Base-by-base conservation (phyloP, 2,888 invertebrate species). In the Oxystoma pomonae region DNA sequence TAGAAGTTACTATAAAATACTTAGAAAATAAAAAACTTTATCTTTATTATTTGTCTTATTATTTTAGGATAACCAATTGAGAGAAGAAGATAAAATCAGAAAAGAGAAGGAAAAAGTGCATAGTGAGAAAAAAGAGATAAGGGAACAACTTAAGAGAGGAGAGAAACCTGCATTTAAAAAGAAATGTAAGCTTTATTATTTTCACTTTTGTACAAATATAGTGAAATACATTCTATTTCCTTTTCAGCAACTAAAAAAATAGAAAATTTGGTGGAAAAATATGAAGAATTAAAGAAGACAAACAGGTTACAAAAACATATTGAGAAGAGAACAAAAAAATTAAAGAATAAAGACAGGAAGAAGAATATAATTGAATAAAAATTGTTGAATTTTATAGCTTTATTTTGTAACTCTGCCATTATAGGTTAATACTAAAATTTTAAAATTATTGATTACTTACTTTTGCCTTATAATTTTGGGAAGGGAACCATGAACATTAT, bases 261-360 rank as follows among this genome's bases (percentile, higher is more conserved):
- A 1, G 84, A 90, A 67, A 86, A 89, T 22, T 80, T 95, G 55
- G 89, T 94, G 1, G 85, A 88, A 49, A 90, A 94, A 76, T 96
- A 90, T 75, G 90, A 92, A 68, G 88, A 90, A 58, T 77, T 96
- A 57, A 94, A 94, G 78, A 86, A 88, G 59, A 82, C 85, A 0
- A 92, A 93, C 9, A 89, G 89, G 72, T 78, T 96, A 1, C 88
- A 90, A 68, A 89, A 93, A 69, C 94, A 95, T 75, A 85, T 96
- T 68, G 88, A 90, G 72, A 89, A 91, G 67, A 84, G 91, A 62
- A 85, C 91, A 18, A 94, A 93, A 76, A 94, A 92, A 77, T 84
- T 89, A 64, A 83, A 85, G 65, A 59, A 61, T n/a, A 80, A 77
- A 67, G 76, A 78, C 16, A 66, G 66, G 22, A 74, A 66, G 66